Evolutionary conservation across 2,888 invertebrate species (phyloP).

Genomic region (Chironomus tentans): DNA sequence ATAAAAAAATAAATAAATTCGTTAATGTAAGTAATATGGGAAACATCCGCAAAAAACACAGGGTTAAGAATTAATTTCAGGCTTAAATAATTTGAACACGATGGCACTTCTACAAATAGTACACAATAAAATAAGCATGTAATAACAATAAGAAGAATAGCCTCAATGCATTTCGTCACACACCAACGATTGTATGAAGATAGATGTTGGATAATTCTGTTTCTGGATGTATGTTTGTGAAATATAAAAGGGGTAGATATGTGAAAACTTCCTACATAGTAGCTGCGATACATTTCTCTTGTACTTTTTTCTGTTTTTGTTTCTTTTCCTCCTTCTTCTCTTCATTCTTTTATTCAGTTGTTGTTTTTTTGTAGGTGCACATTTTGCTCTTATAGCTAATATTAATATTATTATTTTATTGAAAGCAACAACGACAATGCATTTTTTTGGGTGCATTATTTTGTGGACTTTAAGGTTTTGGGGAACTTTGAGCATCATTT

Average conservation of each 20-base stretch:
- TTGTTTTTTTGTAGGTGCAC: too few species aligned
- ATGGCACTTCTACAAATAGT: constrained; percentile 16
- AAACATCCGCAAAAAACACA: constrained; percentile 25
- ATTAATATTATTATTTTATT: too few species aligned
- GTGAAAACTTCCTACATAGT: not conserved
- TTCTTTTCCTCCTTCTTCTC: too few species aligned
- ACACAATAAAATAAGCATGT: not conserved
- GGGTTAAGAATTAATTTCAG: constrained; percentile 22
- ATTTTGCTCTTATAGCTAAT: too few species aligned
- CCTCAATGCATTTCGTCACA: constrained; percentile 24
- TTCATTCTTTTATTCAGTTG: too few species aligned
- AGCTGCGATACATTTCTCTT: too few species aligned
- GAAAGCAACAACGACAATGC: too few species aligned
- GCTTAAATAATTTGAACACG: constrained; percentile 24
- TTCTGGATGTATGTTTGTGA: not conserved
- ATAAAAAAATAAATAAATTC: not conserved
- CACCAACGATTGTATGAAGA: constrained; percentile 18
- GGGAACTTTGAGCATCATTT: too few species aligned
- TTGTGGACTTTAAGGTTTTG: too few species aligned
- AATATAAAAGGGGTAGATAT: constrained; percentile 20
- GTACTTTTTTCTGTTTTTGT: too few species aligned
- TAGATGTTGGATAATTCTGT: constrained; percentile 22
- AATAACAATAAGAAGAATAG: not conserved
- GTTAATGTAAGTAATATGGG: constrained; percentile 14
- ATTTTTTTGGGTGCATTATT: too few species aligned